Percentiles rank a stretch among this genome's conserved stretches.
Evolutionary conservation across 1,140 invertebrate species (phyloP).

Genomic region (Akabosia matsudoensis): DNA sequence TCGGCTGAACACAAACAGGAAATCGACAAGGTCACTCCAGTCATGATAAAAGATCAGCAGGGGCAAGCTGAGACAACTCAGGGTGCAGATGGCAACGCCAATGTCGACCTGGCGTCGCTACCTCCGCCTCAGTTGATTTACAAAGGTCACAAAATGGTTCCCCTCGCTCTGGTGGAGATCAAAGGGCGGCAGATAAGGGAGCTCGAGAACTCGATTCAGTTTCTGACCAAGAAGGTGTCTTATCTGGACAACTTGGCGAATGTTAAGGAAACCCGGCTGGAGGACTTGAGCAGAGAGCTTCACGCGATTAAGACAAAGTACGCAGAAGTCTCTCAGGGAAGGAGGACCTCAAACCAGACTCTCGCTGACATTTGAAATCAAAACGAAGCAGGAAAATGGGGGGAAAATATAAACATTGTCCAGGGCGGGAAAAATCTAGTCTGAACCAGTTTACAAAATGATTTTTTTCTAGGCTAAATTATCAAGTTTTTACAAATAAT

Average conservation of each 20-base stretch:
- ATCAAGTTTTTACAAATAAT: too few species aligned
- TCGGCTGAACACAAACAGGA: too few species aligned
- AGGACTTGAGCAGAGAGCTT: slow-evolving; percentile 40
- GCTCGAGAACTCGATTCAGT: slow-evolving; percentile 28
- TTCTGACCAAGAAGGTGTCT: slow-evolving; percentile 31
- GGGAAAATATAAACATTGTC: too few species aligned
- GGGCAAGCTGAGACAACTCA: not conserved
- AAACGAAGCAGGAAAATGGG: too few species aligned
- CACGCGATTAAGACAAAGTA: slow-evolving; percentile 33
- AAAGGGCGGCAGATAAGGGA: slow-evolving; percentile 35
- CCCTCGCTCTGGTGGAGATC: slow-evolving; percentile 34
- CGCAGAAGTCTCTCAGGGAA: too few species aligned
- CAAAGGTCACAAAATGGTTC: slow-evolving; percentile 44
- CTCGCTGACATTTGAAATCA: too few species aligned
- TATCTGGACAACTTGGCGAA: not conserved
- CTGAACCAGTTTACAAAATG: too few species aligned
- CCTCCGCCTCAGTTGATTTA: slow-evolving; percentile 43
- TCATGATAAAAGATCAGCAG: too few species aligned
- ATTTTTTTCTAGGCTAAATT: too few species aligned
- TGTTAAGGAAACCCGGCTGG: not conserved
- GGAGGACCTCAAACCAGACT: too few species aligned
- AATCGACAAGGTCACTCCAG: too few species aligned
- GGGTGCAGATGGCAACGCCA: not conserved
- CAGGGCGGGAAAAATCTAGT: too few species aligned
- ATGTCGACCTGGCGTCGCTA: not conserved